Percentiles rank a stretch among this genome's conserved stretches.
Conservation (phyloP, 2,797 vertebrate genomes). For the Dallia pectoralis region DNA sequence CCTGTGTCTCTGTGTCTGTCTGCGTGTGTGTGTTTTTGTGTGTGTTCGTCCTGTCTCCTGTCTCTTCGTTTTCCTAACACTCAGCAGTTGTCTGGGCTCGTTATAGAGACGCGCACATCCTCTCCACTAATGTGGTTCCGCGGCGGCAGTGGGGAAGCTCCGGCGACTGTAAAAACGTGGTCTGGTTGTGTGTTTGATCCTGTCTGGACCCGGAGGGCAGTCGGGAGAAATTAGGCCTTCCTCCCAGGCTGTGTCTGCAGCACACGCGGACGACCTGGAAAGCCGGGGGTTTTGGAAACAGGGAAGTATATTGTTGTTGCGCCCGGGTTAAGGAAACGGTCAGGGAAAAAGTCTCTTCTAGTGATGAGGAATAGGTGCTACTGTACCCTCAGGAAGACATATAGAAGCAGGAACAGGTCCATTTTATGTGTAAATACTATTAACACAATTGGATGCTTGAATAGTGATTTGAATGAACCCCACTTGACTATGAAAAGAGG, state of each 20-base stretch:
- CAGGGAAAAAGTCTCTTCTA: neutral
- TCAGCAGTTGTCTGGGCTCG: constrained; percentile 42
- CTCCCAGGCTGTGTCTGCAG: constrained; percentile 48
- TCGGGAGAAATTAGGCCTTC: constrained; percentile 24
- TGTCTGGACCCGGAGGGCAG: constrained; percentile 53
- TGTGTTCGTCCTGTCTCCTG: neutral
- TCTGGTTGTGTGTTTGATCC: constrained; percentile 4
- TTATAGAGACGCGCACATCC: constrained; percentile 54
- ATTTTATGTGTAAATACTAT: neutral
- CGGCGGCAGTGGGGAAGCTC: constrained; percentile 38
- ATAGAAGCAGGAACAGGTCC: neutral
- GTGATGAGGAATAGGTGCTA: neutral
- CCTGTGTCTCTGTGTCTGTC: neutral
- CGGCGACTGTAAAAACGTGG: constrained; percentile 29
- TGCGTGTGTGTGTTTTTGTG: neutral
- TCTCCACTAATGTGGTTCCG: constrained; percentile 54
- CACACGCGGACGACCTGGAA: constrained; percentile 38
- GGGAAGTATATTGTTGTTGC: neutral
- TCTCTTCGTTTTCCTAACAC: constrained; percentile 10
- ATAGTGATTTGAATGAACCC: too few relatives aligned
- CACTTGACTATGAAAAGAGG: too few relatives aligned
- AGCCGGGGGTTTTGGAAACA: constrained; percentile 25
- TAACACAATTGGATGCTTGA: too few relatives aligned
- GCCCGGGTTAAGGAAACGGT: neutral
- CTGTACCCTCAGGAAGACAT: neutral